Evolutionary conservation across 2,113 vertebrate species (phyloP).

Genomic region (Sylvietta virens): DNA sequence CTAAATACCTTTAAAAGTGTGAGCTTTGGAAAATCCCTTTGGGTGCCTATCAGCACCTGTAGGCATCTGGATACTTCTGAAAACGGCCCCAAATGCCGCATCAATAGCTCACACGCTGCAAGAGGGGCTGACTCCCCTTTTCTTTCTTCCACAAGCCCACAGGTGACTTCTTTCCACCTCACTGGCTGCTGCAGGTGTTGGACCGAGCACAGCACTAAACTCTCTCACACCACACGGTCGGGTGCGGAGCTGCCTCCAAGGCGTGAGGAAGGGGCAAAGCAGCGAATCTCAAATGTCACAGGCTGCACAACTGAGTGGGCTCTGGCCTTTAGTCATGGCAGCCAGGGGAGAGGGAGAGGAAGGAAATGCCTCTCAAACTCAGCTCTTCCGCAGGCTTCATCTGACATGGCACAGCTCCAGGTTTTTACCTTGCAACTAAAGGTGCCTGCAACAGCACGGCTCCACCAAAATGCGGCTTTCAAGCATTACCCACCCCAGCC

Average conservation of each 20-base stretch:
- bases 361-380: background rate
- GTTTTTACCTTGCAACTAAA: background rate
- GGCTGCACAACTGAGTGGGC: background rate
- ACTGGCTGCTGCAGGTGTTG: background rate
- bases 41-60: constrained; percentile 29
- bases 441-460: background rate
- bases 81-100: background rate
- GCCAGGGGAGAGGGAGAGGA: background rate
- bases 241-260: background rate
- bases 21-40: constrained; percentile 53
- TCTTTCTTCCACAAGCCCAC: background rate
- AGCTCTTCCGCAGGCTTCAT: background rate
- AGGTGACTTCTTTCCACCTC: background rate
- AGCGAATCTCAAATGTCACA: rapidly evolving
- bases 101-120: background rate
- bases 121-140: background rate
- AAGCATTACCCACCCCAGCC: background rate
- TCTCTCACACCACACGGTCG: rapidly evolving
- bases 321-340: background rate
- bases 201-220: background rate
- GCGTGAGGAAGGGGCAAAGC: rapidly evolving
- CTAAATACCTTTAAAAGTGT: constrained; percentile 60
- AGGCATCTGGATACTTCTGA: constrained; percentile 11
- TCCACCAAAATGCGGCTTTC: background rate
- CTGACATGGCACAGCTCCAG: background rate